A percentile compares a stretch with the other conserved stretches of the same genome.
Evolutionary conservation across 2,888 invertebrate species (phyloP).

Genomic region (Lamellibrachia columna): DNA sequence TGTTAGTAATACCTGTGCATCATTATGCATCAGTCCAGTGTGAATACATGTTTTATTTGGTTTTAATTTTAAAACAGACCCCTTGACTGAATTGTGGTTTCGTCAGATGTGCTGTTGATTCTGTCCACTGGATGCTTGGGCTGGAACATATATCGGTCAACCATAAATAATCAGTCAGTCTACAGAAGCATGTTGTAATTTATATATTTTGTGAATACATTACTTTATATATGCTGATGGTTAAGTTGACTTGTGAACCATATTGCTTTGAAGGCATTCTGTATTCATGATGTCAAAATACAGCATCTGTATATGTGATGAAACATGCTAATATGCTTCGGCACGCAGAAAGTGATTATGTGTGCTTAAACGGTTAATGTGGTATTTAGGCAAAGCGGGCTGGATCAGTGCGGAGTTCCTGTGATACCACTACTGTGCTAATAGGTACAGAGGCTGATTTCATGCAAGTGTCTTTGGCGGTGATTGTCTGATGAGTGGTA

Average conservation of each 20-base stretch:
- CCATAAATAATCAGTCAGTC: background rate
- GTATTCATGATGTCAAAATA: background rate
- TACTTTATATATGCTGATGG: background rate
- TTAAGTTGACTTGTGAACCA: background rate
- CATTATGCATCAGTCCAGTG: background rate
- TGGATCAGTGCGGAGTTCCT: conserved; percentile 3
- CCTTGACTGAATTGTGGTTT: background rate
- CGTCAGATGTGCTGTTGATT: background rate
- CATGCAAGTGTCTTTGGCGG: background rate
- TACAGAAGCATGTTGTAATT: background rate
- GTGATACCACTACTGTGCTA: background rate
- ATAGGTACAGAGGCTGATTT: background rate
- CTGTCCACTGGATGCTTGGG: background rate
- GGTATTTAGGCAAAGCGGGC: conserved; percentile 6
- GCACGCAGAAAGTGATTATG: background rate
- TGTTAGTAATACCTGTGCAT: background rate
- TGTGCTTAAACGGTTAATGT: background rate
- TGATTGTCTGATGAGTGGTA: background rate
- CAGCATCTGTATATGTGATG: background rate
- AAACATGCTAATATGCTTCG: background rate
- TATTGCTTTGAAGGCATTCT: background rate
- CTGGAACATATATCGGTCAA: background rate
- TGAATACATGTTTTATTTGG: background rate
- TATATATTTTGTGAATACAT: background rate
- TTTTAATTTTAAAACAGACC: too few relatives aligned